These are phyloP conservation scores for Acrocephalus scirpaceus DNA, from an alignment of 2,797 vertebrate genomes.

Conservation along the genomic window DNA sequence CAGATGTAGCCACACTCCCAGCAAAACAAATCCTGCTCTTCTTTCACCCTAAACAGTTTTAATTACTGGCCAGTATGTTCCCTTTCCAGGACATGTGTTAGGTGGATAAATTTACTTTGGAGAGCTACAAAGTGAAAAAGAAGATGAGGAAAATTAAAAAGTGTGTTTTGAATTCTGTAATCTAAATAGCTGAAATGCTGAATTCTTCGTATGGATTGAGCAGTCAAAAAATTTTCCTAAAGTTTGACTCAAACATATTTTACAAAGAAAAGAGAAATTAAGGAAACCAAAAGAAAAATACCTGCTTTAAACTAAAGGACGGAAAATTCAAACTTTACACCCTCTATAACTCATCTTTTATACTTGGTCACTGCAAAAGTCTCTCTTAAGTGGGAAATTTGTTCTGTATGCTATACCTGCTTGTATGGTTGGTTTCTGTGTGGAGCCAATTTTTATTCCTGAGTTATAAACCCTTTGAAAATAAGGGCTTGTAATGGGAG, in stretches of 20 bases:
- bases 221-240: background rate
- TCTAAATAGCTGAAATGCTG: background rate
- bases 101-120: background rate
- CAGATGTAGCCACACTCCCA: background rate
- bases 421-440: background rate
- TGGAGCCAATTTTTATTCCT: background rate
- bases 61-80: slow-evolving; percentile 9
- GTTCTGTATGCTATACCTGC: background rate
- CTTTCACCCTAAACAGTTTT: background rate
- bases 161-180: background rate
- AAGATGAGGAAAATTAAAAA: background rate
- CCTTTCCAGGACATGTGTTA: background rate
- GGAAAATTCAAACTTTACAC: background rate
- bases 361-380: background rate
- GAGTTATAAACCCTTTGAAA: slow-evolving; percentile 35
- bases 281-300: background rate
- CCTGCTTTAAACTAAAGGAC: background rate
- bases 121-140: background rate
- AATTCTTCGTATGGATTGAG: background rate
- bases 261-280: background rate
- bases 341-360: background rate
- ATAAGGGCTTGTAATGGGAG: background rate
- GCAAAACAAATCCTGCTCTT: background rate
- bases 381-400: background rate
- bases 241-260: background rate